Evolutionary conservation across 2,113 vertebrate genomes (phyloP).

Genomic region (Rana temporaria): DNA sequence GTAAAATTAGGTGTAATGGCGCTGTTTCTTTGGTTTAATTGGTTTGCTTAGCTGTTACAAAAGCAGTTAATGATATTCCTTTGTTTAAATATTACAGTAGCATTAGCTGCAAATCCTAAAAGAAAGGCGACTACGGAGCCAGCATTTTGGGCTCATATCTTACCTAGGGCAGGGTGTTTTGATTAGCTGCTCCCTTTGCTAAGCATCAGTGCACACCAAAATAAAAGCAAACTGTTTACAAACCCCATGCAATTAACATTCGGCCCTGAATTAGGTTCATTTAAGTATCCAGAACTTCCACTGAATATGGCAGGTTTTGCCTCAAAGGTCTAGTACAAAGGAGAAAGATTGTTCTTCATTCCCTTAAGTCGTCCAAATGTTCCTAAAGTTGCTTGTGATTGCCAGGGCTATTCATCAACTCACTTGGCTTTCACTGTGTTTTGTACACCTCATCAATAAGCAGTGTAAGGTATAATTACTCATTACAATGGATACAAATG

Average conservation of each 20-base stretch:
- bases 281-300: constrained; percentile 45
- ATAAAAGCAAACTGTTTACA: constrained; percentile 49
- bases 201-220: constrained; percentile 38
- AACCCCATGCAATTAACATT: constrained; percentile 49
- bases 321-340: constrained; percentile 44
- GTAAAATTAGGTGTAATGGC: too few relatives aligned
- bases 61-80: constrained; percentile 14
- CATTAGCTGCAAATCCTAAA: constrained; percentile 6
- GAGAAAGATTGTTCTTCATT: constrained; percentile 41
- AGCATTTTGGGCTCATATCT: constrained; percentile 29
- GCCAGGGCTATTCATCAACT: constrained; percentile 45
- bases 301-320: constrained; percentile 46
- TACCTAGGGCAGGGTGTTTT: constrained; percentile 41
- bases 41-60: background rate
- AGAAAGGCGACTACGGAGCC: constrained; percentile 20
- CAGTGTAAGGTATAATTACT: constrained; percentile 47
- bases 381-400: constrained; percentile 43
- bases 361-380: constrained; percentile 44
- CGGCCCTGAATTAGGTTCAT: constrained; percentile 33
- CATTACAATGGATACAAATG: constrained; percentile 43
- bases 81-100: constrained; percentile 21
- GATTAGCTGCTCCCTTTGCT: constrained; percentile 47
- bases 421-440: constrained; percentile 28
- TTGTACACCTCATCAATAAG: constrained; percentile 50
- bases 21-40: background rate